These are phyloP conservation scores for Strigamia maritima DNA, from an alignment of 2,888 invertebrate genomes.

Conservation along the genomic window DNA sequence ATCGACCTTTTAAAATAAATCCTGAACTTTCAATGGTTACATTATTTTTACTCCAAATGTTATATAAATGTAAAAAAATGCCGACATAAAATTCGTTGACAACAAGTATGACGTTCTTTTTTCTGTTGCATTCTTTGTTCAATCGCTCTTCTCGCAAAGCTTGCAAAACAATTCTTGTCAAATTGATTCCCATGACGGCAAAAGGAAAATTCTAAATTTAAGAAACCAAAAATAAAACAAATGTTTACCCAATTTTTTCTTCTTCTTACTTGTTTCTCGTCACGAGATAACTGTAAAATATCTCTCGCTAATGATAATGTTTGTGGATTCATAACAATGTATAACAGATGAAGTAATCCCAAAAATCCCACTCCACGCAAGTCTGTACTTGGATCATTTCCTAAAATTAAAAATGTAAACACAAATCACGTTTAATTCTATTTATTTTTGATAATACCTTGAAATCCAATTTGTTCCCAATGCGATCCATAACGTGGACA, in stretches of 20 bases:
- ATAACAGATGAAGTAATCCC: conserved; percentile 56
- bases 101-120: conserved; percentile 52
- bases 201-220: conserved; percentile 57
- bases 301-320: conserved; percentile 51
- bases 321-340: conserved; percentile 51
- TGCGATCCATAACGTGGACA: conserved; percentile 56
- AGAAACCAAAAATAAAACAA: conserved; percentile 2
- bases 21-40: conserved; percentile 58
- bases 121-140: conserved; percentile 55
- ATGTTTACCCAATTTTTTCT: background rate
- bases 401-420: conserved; percentile 39
- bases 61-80: conserved; percentile 53
- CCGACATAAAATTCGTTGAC: conserved; percentile 56
- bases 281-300: conserved; percentile 54
- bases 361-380: conserved; percentile 57
- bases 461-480: conserved; percentile 60
- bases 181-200: conserved; percentile 58
- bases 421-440: background rate
- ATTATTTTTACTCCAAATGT: conserved; percentile 55
- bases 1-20: conserved; percentile 55
- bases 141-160: conserved; percentile 55
- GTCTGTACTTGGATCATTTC: conserved; percentile 58
- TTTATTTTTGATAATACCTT: conserved; percentile 49
- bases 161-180: conserved; percentile 56
- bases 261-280: conserved; percentile 51